These are phyloP conservation scores for Mionectes olivaceus DNA, from an alignment of 2,797 vertebrate genomes.

Conservation along the genomic window DNA sequence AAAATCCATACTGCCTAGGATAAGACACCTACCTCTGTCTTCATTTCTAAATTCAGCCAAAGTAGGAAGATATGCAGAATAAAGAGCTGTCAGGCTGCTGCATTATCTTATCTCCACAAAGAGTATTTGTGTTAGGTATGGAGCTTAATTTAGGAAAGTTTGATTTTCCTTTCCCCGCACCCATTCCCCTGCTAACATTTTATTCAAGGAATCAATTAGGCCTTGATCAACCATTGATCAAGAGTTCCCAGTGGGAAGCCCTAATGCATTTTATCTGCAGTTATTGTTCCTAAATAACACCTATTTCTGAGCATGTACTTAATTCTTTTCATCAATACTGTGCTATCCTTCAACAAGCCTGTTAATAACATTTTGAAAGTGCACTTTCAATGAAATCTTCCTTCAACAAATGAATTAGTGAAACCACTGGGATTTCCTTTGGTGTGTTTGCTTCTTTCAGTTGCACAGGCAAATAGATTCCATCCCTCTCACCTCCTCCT, in stretches of 20 bases:
- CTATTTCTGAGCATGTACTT: constrained; percentile 43
- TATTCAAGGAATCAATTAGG: constrained; percentile 49
- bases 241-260: neutral
- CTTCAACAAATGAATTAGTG: constrained; percentile 48
- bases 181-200: constrained; percentile 33
- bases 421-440: neutral
- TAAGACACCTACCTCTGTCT: neutral
- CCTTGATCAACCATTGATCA: constrained; percentile 41
- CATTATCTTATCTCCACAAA: neutral
- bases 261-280: constrained; percentile 59
- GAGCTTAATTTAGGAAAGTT: constrained; percentile 23
- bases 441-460: neutral
- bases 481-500: neutral
- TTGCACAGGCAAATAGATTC: neutral
- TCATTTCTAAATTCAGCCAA: neutral
- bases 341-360: constrained; percentile 12
- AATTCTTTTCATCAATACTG: constrained; percentile 43
- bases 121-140: neutral
- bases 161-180: constrained; percentile 30
- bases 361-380: constrained; percentile 44
- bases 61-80: accelerated
- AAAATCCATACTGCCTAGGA: neutral
- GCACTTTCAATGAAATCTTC: neutral
- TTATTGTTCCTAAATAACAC: constrained; percentile 37
- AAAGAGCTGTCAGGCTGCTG: neutral